Evolutionary conservation across 1,140 invertebrate species (phyloP), one percentile per base, ranked within the genome.

Genomic region (Sminthurides bifidus): DNA sequence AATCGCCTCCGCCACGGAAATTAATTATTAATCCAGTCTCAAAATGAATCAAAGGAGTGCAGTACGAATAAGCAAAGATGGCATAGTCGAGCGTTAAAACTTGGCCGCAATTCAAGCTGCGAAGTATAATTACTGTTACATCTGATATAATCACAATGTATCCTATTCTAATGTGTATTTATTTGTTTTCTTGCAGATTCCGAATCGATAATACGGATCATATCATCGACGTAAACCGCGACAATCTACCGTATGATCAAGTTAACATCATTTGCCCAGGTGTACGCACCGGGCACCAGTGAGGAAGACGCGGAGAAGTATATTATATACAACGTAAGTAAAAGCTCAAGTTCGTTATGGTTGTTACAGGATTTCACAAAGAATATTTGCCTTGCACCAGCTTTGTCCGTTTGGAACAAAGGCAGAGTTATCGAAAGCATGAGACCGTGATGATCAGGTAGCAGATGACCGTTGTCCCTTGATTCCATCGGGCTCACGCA

Each of bases 131-230:
- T 52, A 19, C 10, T n/a, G 12, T 10, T 8, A 49, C 15, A 10
- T 52, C 17, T 52, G 15, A 44, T 38, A 52, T 53, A 29, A 10
- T 24, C 17, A 23, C 5, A 29, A 43, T 27, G 14, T 27, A 30
- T 6, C 27, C 44, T 23, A 46, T 30, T 24, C 21, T 52, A 40
- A 43, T 46, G 62, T 56, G 59, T 52, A 60, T 65, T 62, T 51
- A 3, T 35, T 33, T 49, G 46, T 17, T 21, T 49, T 72, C 65
- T 81, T 81, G 67, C 74, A 93, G 91, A 81, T 94, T 94, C 76
- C 82, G 90, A 70, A 93, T 94, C 80, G 90, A 94, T 78, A 94
- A 94, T 72, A 94, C 90, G 27, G 91, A 94, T 73, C 90, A 94
- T 73, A 91, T 94, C 70, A 92, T 93, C 70, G 90, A 93, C 73